Base-by-base conservation (phyloP, 2,888 invertebrate genomes). In the Adelphocoris suturalis region DNA sequence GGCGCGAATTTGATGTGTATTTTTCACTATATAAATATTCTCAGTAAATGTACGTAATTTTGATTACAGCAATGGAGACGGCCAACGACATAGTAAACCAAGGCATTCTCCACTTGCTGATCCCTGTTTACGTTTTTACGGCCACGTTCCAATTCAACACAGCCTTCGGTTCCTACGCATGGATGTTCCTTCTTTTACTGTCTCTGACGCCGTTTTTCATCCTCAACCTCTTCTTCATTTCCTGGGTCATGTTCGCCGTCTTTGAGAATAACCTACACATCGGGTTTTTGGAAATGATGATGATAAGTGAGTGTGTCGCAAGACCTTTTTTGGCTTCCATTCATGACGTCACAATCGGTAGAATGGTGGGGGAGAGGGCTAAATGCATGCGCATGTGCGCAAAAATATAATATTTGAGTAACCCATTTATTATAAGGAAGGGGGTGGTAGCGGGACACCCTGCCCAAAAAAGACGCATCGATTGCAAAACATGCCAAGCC, bases 181-280 rank as follows among this genome's bases (percentile, higher is more conserved):
- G 47, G 78, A 76, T 88, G 80, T 27, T 48, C n/a, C 16, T 55
- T 1, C 88, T 88, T 52, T 27, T 88, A 7, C 9, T 27, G 0
- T 78, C 37, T 28, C 88, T 88, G 13, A 28, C 78, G 1, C 88
- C 88, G 5, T 48, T 88, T n/a, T 88, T 88, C 78, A 0, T 80
- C 27, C 13, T 88, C 28, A 88, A 88, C 80, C 37, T 78, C 9
- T 80, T 48, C 52, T 78, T 80, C 76, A 88, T 88, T 23, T 78
- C 78, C 14, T 88, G 88, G 88, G 57, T 88, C 78, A 88, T 88
- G 78, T 88, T 52, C 80, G 19, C 23, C 11, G 80, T 55, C 12
- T 76, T 88, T 78, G 47, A 52, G 52, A 27, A 78, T 4, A 28
- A 19, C 11, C 23, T 28, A 3, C 16, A 12, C 0, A 52, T 78